These are phyloP conservation scores for Sardina pilchardus DNA, from an alignment of 2,113 vertebrate species.

Conservation along the genomic window DNA sequence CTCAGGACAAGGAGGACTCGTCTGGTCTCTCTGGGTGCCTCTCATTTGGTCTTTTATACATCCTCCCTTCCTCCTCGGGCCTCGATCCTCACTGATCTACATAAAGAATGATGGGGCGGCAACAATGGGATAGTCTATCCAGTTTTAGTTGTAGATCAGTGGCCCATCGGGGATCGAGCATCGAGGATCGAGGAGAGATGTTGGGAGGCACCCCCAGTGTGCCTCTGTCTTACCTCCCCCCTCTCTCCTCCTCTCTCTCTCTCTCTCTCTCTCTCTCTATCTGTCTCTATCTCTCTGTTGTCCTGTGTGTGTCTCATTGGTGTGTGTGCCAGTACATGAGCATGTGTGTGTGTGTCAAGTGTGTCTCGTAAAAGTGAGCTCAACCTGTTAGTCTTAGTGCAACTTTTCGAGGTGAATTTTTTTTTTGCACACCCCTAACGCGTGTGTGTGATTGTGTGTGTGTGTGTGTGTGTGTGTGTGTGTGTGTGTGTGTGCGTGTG, in stretches of 20 bases:
- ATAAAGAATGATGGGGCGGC: no score
- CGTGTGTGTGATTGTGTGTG: no score
- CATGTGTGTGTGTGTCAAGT: conserved; percentile 25
- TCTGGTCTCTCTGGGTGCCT: conserved; percentile 27
- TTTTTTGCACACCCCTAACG: no score
- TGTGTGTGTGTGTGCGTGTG: not conserved
- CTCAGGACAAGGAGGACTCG: not conserved
- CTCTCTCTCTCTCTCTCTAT: not conserved
- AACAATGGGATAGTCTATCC: no score
- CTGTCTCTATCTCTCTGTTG: not conserved
- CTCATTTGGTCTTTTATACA: no score
- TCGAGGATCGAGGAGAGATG: no score
- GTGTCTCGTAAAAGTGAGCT: not conserved
- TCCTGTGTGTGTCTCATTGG: not conserved
- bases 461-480: not conserved
- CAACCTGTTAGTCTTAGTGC: not conserved
- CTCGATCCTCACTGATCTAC: no score
- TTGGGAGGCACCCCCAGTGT: no score
- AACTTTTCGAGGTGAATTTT: not conserved
- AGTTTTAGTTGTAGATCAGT: no score
- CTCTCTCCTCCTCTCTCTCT: not conserved
- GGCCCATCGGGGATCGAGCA: no score
- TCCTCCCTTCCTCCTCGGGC: not conserved
- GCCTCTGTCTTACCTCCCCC: not conserved
- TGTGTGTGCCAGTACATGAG: conserved; percentile 6